Evolutionary conservation across 2,888 invertebrate genomes (phyloP).

Genomic region (Metopia argyrocephala): DNA sequence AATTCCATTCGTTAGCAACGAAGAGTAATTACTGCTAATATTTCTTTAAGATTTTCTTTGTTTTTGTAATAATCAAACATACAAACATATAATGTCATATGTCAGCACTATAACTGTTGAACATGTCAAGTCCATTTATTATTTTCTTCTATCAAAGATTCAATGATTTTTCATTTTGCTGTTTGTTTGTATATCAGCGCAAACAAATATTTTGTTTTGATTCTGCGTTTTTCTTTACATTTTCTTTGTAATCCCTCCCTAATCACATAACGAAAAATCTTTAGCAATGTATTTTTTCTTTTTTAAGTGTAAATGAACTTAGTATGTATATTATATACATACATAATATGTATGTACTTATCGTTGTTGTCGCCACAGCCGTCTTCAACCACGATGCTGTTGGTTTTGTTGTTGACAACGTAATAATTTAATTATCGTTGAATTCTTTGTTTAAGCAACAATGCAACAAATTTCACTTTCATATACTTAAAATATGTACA

Average conservation of each 20-base stretch:
- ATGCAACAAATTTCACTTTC: slow-evolving; percentile 51
- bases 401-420: slow-evolving; percentile 8
- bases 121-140: slow-evolving; percentile 1
- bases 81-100: slow-evolving; percentile 2
- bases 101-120: neutral
- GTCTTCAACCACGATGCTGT: neutral
- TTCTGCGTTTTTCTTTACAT: neutral
- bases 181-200: neutral
- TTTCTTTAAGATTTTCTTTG: too few species aligned
- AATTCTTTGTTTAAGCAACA: slow-evolving; percentile 52
- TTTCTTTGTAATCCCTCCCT: slow-evolving; percentile 9
- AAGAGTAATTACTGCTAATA: too few species aligned
- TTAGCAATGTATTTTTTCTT: neutral
- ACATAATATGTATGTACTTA: slow-evolving; percentile 6
- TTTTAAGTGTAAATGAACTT: slow-evolving; percentile 56
- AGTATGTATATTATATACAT: slow-evolving; percentile 32
- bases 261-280: slow-evolving; percentile 22
- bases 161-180: neutral
- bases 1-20: too few species aligned
- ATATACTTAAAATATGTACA: neutral
- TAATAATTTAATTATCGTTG: slow-evolving; percentile 54
- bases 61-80: too few species aligned
- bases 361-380: slow-evolving; percentile 6
- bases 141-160: slow-evolving; percentile 3
- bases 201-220: neutral